Evolutionary conservation across 2,888 invertebrate genomes (phyloP).

Genomic region (Syrista parreyssii): DNA sequence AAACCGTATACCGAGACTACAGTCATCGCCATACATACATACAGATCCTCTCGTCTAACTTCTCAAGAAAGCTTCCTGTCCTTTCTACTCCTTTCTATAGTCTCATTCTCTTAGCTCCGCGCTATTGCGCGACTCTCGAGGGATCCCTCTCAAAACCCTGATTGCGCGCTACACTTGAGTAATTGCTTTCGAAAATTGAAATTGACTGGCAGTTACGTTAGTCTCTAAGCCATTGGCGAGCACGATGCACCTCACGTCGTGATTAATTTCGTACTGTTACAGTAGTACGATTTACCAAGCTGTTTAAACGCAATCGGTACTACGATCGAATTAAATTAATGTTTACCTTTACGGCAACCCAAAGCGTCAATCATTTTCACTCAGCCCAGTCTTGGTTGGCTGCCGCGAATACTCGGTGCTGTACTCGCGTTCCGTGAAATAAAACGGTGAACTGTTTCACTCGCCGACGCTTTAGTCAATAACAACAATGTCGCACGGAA

Average conservation of each 20-base stretch:
- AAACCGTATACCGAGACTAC: not conserved
- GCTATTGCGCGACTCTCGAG: not conserved
- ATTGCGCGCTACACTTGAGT: constrained; percentile 30
- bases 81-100: not conserved
- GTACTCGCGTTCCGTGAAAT: constrained; percentile 23
- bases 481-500: not conserved
- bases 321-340: constrained; percentile 47
- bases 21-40: not conserved
- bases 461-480: constrained; percentile 43
- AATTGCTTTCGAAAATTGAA: constrained; percentile 52
- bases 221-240: not conserved
- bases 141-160: not conserved
- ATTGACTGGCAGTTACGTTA: constrained; percentile 27
- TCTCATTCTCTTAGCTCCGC: not conserved
- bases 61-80: not conserved
- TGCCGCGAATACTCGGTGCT: not conserved
- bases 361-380: constrained; percentile 45
- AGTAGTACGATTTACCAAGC: not conserved
- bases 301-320: constrained; percentile 9
- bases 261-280: constrained; percentile 9
- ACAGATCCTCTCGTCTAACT: not conserved
- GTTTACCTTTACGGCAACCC: constrained; percentile 37
- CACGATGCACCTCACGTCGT: not conserved
- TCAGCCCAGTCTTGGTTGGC: constrained; percentile 7
- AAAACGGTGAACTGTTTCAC: constrained; percentile 38